Evolutionary conservation across 2,888 invertebrate species (phyloP).

Genomic region (Leptopilina drosophilae): DNA sequence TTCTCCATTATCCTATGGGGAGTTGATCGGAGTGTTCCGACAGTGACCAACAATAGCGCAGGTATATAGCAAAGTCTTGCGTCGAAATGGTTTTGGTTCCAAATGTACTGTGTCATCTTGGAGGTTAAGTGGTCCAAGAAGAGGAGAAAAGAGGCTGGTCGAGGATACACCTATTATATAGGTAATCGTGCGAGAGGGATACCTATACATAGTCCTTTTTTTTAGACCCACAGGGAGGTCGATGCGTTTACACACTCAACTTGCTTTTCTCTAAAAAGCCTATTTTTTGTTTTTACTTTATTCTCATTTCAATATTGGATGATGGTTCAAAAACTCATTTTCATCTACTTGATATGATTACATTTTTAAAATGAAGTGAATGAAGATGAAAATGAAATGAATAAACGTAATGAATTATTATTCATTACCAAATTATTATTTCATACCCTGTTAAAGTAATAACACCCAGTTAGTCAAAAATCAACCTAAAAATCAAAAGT

Average conservation of each 20-base stretch:
- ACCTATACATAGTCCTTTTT: slow-evolving; percentile 32
- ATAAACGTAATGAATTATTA: too few species aligned
- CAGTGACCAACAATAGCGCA: slow-evolving; percentile 62
- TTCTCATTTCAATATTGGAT: too few species aligned
- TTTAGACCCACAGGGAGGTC: slow-evolving; percentile 2
- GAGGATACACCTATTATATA: slow-evolving; percentile 46
- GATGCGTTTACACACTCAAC: slow-evolving; percentile 8
- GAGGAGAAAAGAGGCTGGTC: slow-evolving; percentile 29
- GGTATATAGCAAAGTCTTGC: slow-evolving; percentile 45
- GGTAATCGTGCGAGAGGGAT: slow-evolving; percentile 42
- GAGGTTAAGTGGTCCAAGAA: slow-evolving; percentile 68
- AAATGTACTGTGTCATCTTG: slow-evolving; percentile 56
- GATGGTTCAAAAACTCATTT: too few species aligned
- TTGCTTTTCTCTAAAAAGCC: slow-evolving; percentile 9
- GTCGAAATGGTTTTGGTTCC: slow-evolving; percentile 38
- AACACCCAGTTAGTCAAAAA: too few species aligned
- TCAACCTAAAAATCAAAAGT: too few species aligned
- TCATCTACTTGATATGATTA: too few species aligned
- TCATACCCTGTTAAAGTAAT: too few species aligned
- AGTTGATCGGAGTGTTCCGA: slow-evolving; percentile 49
- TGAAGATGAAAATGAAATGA: too few species aligned
- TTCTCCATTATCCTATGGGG: slow-evolving; percentile 62
- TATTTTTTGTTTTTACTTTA: too few species aligned
- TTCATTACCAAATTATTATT: too few species aligned
- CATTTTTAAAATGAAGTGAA: too few species aligned